phyloP scores from a whole-genome alignment of 2,888 invertebrate genomes.

The Lycaena phlaeas region DNA sequence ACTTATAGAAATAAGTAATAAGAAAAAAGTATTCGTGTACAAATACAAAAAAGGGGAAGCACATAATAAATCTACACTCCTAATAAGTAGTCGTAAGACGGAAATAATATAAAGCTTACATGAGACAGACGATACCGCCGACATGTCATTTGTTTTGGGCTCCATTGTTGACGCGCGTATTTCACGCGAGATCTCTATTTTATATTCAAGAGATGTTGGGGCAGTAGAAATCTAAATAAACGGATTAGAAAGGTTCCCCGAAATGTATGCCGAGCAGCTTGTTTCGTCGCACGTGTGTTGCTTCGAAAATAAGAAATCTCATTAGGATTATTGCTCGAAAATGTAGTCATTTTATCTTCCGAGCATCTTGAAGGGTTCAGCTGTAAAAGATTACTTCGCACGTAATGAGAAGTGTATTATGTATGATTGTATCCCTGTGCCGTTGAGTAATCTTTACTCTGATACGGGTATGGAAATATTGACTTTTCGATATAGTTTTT shows the following conservation, averaged over 20 bases:
- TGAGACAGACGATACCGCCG: neutral
- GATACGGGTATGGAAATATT: neutral
- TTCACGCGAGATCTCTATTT: conserved; percentile 17
- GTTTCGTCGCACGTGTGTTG: conserved; percentile 23
- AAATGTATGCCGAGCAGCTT: conserved; percentile 23
- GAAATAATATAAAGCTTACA: neutral
- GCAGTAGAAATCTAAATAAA: conserved; percentile 25
- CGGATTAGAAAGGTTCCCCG: conserved; percentile 24
- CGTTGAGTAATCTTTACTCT: neutral
- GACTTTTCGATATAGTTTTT: too few relatives aligned
- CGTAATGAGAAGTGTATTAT: neutral
- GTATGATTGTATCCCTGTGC: neutral
- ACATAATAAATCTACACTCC: too few relatives aligned
- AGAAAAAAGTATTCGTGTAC: too few relatives aligned
- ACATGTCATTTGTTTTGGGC: conserved; percentile 10
- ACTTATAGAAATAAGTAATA: too few relatives aligned
- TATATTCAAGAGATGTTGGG: conserved; percentile 21
- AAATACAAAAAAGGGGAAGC: too few relatives aligned
- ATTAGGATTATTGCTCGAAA: conserved; percentile 13
- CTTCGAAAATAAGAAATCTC: conserved; percentile 22
- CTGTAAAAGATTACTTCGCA: conserved; percentile 5
- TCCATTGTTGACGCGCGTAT: conserved; percentile 13
- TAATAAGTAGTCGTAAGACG: too few relatives aligned
- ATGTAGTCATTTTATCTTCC: conserved; percentile 7
- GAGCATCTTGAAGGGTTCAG: neutral